These are phyloP conservation scores for Drosophila varians DNA, from an alignment of 1,140 invertebrate genomes.

Conservation along the genomic window DNA sequence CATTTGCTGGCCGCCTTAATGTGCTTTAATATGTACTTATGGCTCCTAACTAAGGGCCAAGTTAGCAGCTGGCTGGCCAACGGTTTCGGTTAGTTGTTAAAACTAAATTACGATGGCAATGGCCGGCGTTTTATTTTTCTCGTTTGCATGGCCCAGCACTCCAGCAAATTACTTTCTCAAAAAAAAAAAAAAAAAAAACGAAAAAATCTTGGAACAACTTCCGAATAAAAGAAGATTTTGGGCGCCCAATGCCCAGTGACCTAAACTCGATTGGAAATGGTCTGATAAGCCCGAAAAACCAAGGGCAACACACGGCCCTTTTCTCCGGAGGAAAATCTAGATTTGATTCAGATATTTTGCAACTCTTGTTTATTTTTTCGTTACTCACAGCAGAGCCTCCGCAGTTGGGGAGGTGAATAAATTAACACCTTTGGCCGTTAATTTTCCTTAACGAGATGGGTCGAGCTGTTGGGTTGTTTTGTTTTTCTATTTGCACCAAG, in stretches of 20 bases:
- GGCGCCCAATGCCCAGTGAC: slow-evolving; percentile 67
- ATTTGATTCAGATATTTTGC: background rate
- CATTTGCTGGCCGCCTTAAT: slow-evolving; percentile 77
- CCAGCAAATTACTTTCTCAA: slow-evolving; percentile 41
- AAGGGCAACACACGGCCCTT: slow-evolving; percentile 34
- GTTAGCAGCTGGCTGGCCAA: slow-evolving; percentile 47
- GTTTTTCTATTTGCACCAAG: slow-evolving; percentile 8
- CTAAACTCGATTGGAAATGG: slow-evolving; percentile 72
- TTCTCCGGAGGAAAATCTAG: background rate
- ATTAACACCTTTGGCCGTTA: slow-evolving; percentile 54
- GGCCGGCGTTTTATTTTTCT: slow-evolving; percentile 40
- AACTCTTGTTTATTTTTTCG: slow-evolving; percentile 3
- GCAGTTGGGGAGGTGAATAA: slow-evolving; percentile 52
- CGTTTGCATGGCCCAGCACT: slow-evolving; percentile 11
- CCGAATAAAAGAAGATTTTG: slow-evolving; percentile 38
- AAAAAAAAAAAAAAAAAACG: slow-evolving; percentile 35
- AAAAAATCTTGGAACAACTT: slow-evolving; percentile 1
- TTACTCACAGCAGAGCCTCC: slow-evolving; percentile 49
- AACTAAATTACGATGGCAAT: slow-evolving; percentile 73
- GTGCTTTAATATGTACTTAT: slow-evolving; percentile 79
- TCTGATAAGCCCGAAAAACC: slow-evolving; percentile 60
- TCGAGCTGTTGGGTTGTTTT: background rate
- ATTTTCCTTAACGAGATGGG: slow-evolving; percentile 13
- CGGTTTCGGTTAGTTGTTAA: slow-evolving; percentile 70
- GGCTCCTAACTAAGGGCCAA: slow-evolving; percentile 51